Evolutionary conservation across 2,888 invertebrate species (phyloP).

Genomic region (Dynastes tityus): DNA sequence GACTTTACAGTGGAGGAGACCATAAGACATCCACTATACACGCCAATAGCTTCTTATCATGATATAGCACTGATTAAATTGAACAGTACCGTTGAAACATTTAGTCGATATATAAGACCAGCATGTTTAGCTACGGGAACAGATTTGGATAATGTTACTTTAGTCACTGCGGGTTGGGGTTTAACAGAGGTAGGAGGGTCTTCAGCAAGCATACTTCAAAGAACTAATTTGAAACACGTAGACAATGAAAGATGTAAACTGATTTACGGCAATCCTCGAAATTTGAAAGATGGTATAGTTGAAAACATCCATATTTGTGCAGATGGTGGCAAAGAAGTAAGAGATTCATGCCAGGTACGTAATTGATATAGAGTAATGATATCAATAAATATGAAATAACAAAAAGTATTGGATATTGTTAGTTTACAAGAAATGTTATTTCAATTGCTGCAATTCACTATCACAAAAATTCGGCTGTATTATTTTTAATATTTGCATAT

Average conservation of each 20-base stretch:
- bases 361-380: background rate
- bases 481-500: background rate
- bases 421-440: background rate
- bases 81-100: slow-evolving; percentile 62
- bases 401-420: too few relatives aligned
- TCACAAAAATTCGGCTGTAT: background rate
- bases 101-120: slow-evolving; percentile 68
- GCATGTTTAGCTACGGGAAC: slow-evolving; percentile 67
- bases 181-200: slow-evolving; percentile 58
- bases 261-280: slow-evolving; percentile 59
- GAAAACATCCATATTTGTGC: slow-evolving; percentile 70
- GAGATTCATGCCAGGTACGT: slow-evolving; percentile 71
- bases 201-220: slow-evolving; percentile 65
- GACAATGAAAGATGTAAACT: slow-evolving; percentile 62
- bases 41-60: slow-evolving; percentile 68
- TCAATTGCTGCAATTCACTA: background rate
- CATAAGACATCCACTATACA: slow-evolving; percentile 69
- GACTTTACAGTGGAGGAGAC: slow-evolving; percentile 63
- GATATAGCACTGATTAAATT: slow-evolving; percentile 72
- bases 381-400: background rate
- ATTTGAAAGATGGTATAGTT: slow-evolving; percentile 67
- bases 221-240: slow-evolving; percentile 69
- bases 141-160: slow-evolving; percentile 56
- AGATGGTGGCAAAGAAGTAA: slow-evolving; percentile 65
- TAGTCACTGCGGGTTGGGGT: slow-evolving; percentile 71